Percentiles rank a stretch among this genome's conserved stretches.
Evolutionary conservation across 2,113 vertebrate species (phyloP).

Genomic region (Pholis gunnellus): DNA sequence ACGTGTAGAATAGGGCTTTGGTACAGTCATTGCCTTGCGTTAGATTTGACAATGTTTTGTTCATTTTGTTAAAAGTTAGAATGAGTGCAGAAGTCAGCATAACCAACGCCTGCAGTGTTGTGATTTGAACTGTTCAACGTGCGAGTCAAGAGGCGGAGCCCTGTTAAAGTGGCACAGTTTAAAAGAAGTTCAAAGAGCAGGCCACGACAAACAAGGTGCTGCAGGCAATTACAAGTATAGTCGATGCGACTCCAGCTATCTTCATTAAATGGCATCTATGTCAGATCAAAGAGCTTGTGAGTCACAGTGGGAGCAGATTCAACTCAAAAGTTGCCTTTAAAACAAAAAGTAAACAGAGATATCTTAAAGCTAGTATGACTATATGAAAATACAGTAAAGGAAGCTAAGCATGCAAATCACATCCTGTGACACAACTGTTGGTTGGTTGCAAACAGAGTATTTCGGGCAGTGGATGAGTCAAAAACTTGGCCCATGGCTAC

Average conservation of each 20-base stretch:
- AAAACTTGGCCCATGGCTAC: constrained; percentile 48
- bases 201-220: constrained; percentile 51
- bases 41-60: background rate
- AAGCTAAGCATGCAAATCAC: constrained; percentile 55
- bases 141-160: background rate
- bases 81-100: background rate
- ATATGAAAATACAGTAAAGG: constrained; percentile 60
- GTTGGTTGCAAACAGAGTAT: constrained; percentile 60
- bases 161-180: background rate
- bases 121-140: background rate
- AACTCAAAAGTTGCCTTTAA: constrained; percentile 61
- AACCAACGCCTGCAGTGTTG: background rate
- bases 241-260: constrained; percentile 66
- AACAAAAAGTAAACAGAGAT: constrained; percentile 62
- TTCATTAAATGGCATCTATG: constrained; percentile 73
- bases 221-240: constrained; percentile 71
- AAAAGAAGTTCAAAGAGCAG: background rate
- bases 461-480: constrained; percentile 46
- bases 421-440: constrained; percentile 41
- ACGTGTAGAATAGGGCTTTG: background rate
- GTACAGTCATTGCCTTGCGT: background rate
- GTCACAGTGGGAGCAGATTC: constrained; percentile 51
- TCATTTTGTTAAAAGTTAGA: background rate
- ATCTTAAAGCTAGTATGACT: constrained; percentile 44
- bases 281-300: constrained; percentile 71